phyloP scores from a whole-genome alignment of 2,888 invertebrate species.

The Deilephila porcellus region DNA sequence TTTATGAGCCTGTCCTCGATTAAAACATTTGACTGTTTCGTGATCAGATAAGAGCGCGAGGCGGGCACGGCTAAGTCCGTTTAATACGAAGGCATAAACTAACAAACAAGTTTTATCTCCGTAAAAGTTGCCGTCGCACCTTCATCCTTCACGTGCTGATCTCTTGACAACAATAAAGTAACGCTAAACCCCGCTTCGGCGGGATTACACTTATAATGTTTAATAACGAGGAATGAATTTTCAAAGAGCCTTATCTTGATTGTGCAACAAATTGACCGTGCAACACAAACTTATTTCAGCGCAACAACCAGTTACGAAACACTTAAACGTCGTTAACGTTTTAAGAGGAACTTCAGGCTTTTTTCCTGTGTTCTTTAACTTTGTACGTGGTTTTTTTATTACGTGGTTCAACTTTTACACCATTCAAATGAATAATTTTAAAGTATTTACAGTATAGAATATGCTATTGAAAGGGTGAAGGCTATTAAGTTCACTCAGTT shows the following conservation, averaged over 20 bases:
- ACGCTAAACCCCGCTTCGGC: conserved; percentile 54
- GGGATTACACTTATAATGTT: conserved; percentile 59
- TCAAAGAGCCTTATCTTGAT: conserved; percentile 34
- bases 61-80: conserved; percentile 51
- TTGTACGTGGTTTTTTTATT: conserved; percentile 6
- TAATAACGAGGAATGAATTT: conserved; percentile 46
- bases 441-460: not conserved
- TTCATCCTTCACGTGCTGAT: conserved; percentile 80
- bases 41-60: conserved; percentile 56
- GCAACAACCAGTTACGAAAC: conserved; percentile 26
- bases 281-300: conserved; percentile 25
- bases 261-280: conserved; percentile 21
- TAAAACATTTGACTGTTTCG: conserved; percentile 49
- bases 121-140: conserved; percentile 72
- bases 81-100: conserved; percentile 66
- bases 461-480: not conserved
- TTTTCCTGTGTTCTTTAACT: conserved; percentile 20
- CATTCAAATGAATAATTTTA: conserved; percentile 6
- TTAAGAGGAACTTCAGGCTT: conserved; percentile 19
- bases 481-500: too few species aligned
- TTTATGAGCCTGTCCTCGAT: conserved; percentile 42
- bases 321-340: conserved; percentile 26
- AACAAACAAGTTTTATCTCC: conserved; percentile 81
- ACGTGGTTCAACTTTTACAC: conserved; percentile 2
- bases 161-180: conserved; percentile 75